A percentile compares a stretch with the other conserved stretches of the same genome.
These are phyloP conservation scores for Lydus trimaculatus DNA, from an alignment of 2,888 invertebrate genomes.

Conservation along the genomic window DNA sequence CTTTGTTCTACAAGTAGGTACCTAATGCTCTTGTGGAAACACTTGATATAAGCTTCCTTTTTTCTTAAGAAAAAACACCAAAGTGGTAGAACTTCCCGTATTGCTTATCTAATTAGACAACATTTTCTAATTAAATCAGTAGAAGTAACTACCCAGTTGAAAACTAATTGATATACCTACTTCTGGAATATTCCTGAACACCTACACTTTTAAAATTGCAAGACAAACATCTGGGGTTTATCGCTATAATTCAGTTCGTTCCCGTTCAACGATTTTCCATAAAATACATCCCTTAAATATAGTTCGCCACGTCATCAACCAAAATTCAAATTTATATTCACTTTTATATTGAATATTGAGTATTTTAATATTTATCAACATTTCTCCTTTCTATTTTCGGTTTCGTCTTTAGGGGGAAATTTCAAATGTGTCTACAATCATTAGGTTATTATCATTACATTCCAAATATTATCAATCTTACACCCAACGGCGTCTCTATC, in stretches of 20 bases:
- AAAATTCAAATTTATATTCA: no score
- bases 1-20: background rate
- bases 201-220: background rate
- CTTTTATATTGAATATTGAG: no score
- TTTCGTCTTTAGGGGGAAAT: no score
- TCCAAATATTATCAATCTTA: no score
- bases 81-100: background rate
- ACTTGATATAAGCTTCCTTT: background rate
- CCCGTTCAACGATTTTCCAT: background rate
- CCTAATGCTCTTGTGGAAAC: background rate
- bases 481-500: no score
- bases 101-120: constrained; percentile 6
- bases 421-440: no score
- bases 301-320: no score
- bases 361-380: no score
- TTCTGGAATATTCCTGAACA: background rate
- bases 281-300: background rate
- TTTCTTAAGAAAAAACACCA: no score
- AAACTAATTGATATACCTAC: background rate
- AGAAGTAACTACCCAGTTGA: background rate
- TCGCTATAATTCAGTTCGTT: background rate
- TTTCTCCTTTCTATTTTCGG: no score
- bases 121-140: background rate
- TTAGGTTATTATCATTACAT: background rate
- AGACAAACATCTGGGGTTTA: background rate